These are phyloP conservation scores for Agrilus cyanescens DNA, from an alignment of 2,888 invertebrate genomes.

Conservation along the genomic window DNA sequence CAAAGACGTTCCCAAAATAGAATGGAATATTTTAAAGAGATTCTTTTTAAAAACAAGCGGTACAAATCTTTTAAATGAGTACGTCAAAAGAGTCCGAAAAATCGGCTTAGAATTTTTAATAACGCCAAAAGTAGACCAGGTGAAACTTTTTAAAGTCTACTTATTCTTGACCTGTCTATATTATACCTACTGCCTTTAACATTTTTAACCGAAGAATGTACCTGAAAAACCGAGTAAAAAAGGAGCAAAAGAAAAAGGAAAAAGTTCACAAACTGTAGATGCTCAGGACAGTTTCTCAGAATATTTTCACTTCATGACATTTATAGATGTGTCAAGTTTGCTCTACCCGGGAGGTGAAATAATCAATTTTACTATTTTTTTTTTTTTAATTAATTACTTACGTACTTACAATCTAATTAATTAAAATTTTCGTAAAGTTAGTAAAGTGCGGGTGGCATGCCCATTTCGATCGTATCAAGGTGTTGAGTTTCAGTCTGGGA, in stretches of 20 bases:
- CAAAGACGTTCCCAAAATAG: slow-evolving; percentile 21
- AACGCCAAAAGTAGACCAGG: background rate
- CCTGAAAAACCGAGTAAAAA: slow-evolving; percentile 7
- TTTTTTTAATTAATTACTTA: background rate
- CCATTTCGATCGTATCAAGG: slow-evolving; percentile 26
- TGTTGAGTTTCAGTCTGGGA: slow-evolving; percentile 23
- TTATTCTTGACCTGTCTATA: no score
- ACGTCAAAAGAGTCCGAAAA: no score
- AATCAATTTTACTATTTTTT: background rate
- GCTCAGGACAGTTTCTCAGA: slow-evolving; percentile 8
- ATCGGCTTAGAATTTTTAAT: no score
- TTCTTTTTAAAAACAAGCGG: slow-evolving; percentile 20
- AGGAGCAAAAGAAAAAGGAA: slow-evolving; percentile 6
- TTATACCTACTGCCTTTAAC: no score
- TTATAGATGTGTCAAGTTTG: slow-evolving; percentile 27
- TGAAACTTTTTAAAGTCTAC: background rate
- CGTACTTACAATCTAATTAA: background rate
- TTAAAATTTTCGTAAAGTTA: slow-evolving; percentile 17
- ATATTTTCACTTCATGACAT: slow-evolving; percentile 30
- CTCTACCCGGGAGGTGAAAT: slow-evolving; percentile 32
- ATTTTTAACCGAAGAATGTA: background rate
- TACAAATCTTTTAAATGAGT: no score
- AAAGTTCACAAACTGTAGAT: slow-evolving; percentile 6
- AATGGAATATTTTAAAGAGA: slow-evolving; percentile 28
- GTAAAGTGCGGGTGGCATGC: slow-evolving; percentile 24